Evolutionary conservation across 1,140 invertebrate genomes (phyloP).

Genomic region (Drosophila truncata): DNA sequence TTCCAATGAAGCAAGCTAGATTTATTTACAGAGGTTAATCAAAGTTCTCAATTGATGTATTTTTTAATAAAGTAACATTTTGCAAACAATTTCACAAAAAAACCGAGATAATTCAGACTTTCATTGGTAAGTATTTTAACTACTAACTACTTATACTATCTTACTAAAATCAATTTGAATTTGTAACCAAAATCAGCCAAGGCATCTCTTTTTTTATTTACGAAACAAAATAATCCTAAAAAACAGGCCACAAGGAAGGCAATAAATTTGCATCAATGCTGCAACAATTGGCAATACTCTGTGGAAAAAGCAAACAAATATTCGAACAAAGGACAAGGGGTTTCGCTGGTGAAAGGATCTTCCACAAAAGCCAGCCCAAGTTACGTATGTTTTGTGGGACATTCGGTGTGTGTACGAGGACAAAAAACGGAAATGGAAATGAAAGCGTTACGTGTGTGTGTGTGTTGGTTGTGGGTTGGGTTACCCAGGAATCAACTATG

Average conservation of each 20-base stretch:
- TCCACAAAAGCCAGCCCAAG: constrained; percentile 12
- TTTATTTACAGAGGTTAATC: neutral
- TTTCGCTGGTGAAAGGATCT: constrained; percentile 13
- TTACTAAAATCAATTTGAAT: neutral
- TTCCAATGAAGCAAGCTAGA: neutral
- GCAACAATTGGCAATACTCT: constrained; percentile 79
- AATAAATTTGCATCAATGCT: constrained; percentile 80
- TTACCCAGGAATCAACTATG: constrained; percentile 13
- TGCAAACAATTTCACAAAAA: neutral
- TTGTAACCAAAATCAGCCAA: constrained; percentile 12
- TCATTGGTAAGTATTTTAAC: no score
- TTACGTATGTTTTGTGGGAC: constrained; percentile 27
- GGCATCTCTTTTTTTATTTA: constrained; percentile 27
- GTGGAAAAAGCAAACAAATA: constrained; percentile 71
- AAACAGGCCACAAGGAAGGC: constrained; percentile 54
- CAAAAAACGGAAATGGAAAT: constrained; percentile 46
- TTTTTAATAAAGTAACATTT: neutral
- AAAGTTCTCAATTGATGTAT: neutral
- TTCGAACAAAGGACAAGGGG: constrained; percentile 25
- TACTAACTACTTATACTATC: no score
- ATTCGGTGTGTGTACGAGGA: constrained; percentile 18
- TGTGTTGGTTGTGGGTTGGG: constrained; percentile 9
- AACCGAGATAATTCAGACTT: neutral
- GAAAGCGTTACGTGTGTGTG: constrained; percentile 33
- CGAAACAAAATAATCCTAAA: constrained; percentile 10